Evolutionary conservation across 2,888 invertebrate genomes (phyloP), one percentile per base, ranked within the genome.

Genomic region (Trissoscelio sp.): DNA sequence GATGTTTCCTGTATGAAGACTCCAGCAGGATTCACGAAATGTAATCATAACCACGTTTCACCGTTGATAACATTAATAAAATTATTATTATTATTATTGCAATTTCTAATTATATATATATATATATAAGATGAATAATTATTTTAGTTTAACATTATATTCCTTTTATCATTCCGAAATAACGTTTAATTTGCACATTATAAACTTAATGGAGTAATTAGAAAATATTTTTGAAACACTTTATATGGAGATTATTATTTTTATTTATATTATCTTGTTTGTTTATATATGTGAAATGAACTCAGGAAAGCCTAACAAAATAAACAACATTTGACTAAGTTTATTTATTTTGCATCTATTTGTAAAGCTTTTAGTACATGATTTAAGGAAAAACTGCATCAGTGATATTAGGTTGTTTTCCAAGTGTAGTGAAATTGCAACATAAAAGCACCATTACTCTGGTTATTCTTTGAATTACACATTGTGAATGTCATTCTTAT

Each of bases 361-460:
- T n/a, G n/a, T n/a, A n/a, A 60, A 53, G 55, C 48, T 22, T 20
- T 69, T 72, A 64, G 70, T 64, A 55, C 51, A 69, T 64, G 64
- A 78, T 78, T 64, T 78, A 64, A 72, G 22, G 58, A 37, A 58
- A 70, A 70, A 66, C 39, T 58, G 62, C 78, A 62, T 42, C 70
- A 58, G 69, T 24, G 64, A 66, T 39, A 58, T 64, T 72, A 46
- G 37, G 53, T 39, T 48, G 37, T 12, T 31, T 67, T 46, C 34
- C 51, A 11, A 70, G 46, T 57, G 48, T 46, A 28, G 24, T 18
- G 24, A 39, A 42, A 78, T 66, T 48, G 70, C 58, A 66, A 51
- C 64, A 58, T 79, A 79, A 79, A 74, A 67, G 67, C 37, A 57
- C 74, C 64, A 79, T 73, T 73, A 79, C 53, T 37, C 48, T 18